Evolutionary conservation across 2,113 vertebrate genomes (phyloP), one percentile per base, ranked within the genome.

Genomic region (Rhinolophus ferrumequinum): DNA sequence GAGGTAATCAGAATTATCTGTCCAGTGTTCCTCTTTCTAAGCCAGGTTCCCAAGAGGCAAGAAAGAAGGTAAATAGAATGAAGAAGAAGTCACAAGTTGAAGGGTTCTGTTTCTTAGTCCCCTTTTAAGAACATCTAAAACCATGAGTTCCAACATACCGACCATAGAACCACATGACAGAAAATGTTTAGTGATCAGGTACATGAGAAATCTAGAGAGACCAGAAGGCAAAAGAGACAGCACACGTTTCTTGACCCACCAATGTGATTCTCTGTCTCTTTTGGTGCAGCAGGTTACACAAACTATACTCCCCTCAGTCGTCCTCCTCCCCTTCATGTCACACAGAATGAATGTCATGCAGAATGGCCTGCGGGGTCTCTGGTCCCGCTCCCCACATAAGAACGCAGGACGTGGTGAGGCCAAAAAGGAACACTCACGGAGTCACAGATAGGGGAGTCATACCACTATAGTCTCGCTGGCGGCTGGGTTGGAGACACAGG

Each of bases 291-390:
- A 21, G 8, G 1, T 66, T 44, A 82, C 14, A 66, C 5, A 58
- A n/a, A 33, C 6, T n/a, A 14, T 56, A 26, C 0, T 75, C 5
- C 2, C 3, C 8, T 30, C 11, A 30, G 14, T 15, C 35, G 22
- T 14, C 14, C 44, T 72, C 18, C 18, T 38, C 11, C 18, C 33
- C 4, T 8, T 30, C 0, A 64, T 66, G 18, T 38, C 38, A 58
- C 1, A 26, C 14, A 62, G 28, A 89, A 72, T 13, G n/a, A n/a
- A n/a, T n/a, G n/a, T n/a, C n/a, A n/a, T n/a, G n/a, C n/a, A n/a
- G n/a, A n/a, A n/a, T n/a, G n/a, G n/a, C n/a, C n/a, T n/a, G n/a
- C n/a, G n/a, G n/a, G n/a, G n/a, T n/a, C n/a, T n/a, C n/a, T n/a
- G n/a, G n/a, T n/a, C n/a, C n/a, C n/a, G n/a, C n/a, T n/a, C n/a